Conservation (phyloP, 2,113 vertebrate genomes). For the Ageneiosus marmoratus region DNA sequence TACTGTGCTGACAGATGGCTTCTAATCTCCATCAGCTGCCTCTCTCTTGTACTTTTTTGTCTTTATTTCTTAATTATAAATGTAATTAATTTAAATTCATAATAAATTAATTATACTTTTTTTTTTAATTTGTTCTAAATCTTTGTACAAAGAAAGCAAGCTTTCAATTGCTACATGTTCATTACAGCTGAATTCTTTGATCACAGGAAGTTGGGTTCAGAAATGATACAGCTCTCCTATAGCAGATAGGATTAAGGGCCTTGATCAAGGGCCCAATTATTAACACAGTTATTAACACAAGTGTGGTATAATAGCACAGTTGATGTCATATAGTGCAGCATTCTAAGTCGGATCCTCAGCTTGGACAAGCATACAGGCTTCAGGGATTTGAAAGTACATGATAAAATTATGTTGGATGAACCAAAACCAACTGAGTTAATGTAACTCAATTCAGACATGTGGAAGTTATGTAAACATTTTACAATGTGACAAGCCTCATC, state of each 20-base stretch:
- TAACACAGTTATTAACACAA: background rate
- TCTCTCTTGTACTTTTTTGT: background rate
- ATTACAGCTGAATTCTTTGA: background rate
- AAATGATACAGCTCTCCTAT: background rate
- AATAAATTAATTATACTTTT: background rate
- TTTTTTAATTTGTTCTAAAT: background rate
- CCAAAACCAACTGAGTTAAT: background rate
- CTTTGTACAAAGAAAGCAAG: background rate
- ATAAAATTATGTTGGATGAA: background rate
- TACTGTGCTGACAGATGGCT: constrained; percentile 47
- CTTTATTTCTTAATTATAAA: background rate
- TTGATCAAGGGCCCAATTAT: background rate
- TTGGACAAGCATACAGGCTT: background rate
- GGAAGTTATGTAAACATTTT: background rate
- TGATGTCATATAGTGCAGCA: background rate
- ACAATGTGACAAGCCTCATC: background rate
- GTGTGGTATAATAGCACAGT: background rate
- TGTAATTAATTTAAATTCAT: too few relatives aligned
- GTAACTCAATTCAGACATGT: background rate
- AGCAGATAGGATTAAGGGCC: background rate
- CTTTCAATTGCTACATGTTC: background rate
- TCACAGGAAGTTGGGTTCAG: background rate
- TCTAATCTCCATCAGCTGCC: constrained; percentile 54
- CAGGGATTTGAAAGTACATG: background rate
- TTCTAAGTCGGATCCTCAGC: background rate